Conservation (phyloP, 2,888 invertebrate species). For the Mechanitis messenoides region DNA sequence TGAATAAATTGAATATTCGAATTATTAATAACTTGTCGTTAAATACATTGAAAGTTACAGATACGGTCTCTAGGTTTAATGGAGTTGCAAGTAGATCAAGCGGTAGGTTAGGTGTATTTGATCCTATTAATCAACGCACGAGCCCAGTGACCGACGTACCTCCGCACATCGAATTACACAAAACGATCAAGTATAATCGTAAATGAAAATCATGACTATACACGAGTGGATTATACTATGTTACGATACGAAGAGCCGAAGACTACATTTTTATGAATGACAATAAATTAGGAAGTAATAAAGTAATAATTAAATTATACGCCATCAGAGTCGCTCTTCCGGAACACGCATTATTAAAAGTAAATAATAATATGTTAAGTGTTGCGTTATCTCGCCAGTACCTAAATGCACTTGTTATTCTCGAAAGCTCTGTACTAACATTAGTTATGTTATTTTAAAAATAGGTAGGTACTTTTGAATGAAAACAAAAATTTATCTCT, state of each 20-base stretch:
- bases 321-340: not conserved
- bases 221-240: not conserved
- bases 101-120: constrained; percentile 3
- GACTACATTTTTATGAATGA: not conserved
- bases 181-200: not conserved
- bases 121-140: constrained; percentile 4
- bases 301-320: not conserved
- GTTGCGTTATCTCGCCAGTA: not conserved
- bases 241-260: not conserved
- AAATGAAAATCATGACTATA: not conserved
- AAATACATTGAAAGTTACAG: too few species aligned
- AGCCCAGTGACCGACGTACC: not conserved
- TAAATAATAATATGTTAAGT: constrained; percentile 5
- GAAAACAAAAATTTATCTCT: not conserved
- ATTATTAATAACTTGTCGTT: too few species aligned
- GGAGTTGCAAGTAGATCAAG: not conserved
- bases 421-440: too few species aligned
- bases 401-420: too few species aligned
- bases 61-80: not conserved
- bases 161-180: not conserved
- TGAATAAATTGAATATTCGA: too few species aligned
- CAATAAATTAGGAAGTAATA: constrained; percentile 3
- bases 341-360: not conserved
- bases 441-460: not conserved
- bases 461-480: not conserved